phyloP scores from a whole-genome alignment of 1,140 invertebrate species.

The Acyrthosiphon pisum region DNA sequence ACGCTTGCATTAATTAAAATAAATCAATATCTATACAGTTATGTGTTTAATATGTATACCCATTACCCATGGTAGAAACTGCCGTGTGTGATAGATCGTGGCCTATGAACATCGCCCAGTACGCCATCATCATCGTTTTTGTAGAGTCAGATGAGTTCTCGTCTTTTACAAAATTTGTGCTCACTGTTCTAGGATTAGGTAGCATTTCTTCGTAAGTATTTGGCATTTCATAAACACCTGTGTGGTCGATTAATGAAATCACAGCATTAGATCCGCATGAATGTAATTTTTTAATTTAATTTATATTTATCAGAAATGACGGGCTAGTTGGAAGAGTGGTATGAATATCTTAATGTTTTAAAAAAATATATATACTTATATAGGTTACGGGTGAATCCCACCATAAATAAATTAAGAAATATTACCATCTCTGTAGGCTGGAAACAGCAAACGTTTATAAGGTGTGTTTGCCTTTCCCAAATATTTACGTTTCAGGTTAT shows the following conservation, averaged over 20 bases:
- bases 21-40: not conserved
- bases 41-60: constrained; percentile 67
- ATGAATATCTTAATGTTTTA: no score
- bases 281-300: no score
- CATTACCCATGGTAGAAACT: constrained; percentile 79
- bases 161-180: constrained; percentile 61
- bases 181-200: constrained; percentile 64
- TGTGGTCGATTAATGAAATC: no score
- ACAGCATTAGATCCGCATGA: no score
- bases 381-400: no score
- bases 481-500: constrained; percentile 68
- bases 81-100: constrained; percentile 84
- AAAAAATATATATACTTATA: no score
- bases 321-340: no score
- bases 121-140: constrained; percentile 75
- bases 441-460: constrained; percentile 67
- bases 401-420: not conserved
- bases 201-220: constrained; percentile 59
- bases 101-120: constrained; percentile 83
- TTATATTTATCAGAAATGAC: not conserved
- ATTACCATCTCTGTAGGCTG: constrained; percentile 70
- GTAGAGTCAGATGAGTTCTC: constrained; percentile 62
- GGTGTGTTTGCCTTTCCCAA: constrained; percentile 69
- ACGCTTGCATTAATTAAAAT: not conserved
- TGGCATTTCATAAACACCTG: not conserved